Base-by-base conservation (phyloP, 1,140 invertebrate species). In the Bradynema listronoti region DNA sequence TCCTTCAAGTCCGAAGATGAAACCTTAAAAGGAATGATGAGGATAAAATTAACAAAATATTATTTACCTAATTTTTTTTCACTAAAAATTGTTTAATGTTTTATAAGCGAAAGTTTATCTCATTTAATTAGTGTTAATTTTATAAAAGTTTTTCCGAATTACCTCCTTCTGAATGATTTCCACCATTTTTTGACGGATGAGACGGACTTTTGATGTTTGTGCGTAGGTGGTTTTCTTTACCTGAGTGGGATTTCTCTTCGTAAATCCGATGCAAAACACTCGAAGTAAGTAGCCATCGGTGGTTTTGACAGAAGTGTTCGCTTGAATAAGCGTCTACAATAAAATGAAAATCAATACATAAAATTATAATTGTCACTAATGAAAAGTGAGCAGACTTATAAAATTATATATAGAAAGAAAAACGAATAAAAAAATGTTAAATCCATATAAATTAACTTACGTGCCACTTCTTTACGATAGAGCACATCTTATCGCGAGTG, bases 391-490 rank as follows among this genome's bases (percentile, higher is more conserved):
- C n/a, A n/a, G n/a, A n/a, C n/a, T n/a, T n/a, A n/a, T n/a, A n/a
- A n/a, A n/a, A n/a, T n/a, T n/a, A n/a, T 39, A 11, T 11, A 39
- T 19, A 39, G 36, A 39, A 39, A 39, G 19, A 11, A 39, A 11
- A 11, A 39, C 36, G 36, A 11, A 11, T 39, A 39, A 11, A 11
- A 39, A 19, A 39, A 39, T 39, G 11, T 56, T 56, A 33, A 34
- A 27, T 16, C 4, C 2, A 32, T 9, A 58, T 30, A 59, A 61
- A 49, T 7, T 11, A 30, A 67, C 72, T 64, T 61, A 82, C 80
- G 78, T 87, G 86, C 92, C 92, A 97, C 82, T 98, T 98, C 81
- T 97, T 98, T 0, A 98, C 91, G 90, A 97, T 96, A 34, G 91
- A 95, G 67, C 88, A 85, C 47, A 97, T 84, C 80, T 97, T 98